Conservation (phyloP, 2,113 vertebrate genomes). For the Seriola quinqueradiata region DNA sequence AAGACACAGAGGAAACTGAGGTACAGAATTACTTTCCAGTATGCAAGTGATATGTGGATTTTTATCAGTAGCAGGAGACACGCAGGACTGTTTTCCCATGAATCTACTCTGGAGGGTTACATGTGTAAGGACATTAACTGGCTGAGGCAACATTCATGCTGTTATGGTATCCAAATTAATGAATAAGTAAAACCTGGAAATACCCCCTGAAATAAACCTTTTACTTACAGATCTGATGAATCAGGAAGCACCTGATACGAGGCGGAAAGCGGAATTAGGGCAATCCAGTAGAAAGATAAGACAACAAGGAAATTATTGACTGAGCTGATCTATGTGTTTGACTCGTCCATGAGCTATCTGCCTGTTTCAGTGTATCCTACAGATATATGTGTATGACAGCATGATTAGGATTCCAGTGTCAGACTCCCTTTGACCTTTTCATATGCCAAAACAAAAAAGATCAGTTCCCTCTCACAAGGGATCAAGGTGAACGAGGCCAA, state of each 20-base stretch:
- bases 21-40: neutral
- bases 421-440: constrained; percentile 62
- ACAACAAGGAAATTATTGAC: constrained; percentile 20
- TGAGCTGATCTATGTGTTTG: constrained; percentile 29
- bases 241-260: constrained; percentile 17
- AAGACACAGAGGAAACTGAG: neutral
- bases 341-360: constrained; percentile 39
- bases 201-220: constrained; percentile 9
- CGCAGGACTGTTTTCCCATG: neutral
- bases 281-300: constrained; percentile 46
- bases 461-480: constrained; percentile 17
- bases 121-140: neutral
- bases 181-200: constrained; percentile 8
- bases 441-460: constrained; percentile 41
- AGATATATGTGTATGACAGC: constrained; percentile 23
- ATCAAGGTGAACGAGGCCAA: constrained; percentile 5
- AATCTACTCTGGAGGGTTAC: neutral
- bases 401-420: constrained; percentile 32
- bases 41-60: neutral
- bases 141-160: neutral
- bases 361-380: constrained; percentile 6
- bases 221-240: constrained; percentile 5
- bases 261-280: neutral
- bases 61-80: neutral
- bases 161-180: constrained; percentile 25